Conservation (phyloP, 1,140 invertebrate species). For the Bombus breviceps region DNA sequence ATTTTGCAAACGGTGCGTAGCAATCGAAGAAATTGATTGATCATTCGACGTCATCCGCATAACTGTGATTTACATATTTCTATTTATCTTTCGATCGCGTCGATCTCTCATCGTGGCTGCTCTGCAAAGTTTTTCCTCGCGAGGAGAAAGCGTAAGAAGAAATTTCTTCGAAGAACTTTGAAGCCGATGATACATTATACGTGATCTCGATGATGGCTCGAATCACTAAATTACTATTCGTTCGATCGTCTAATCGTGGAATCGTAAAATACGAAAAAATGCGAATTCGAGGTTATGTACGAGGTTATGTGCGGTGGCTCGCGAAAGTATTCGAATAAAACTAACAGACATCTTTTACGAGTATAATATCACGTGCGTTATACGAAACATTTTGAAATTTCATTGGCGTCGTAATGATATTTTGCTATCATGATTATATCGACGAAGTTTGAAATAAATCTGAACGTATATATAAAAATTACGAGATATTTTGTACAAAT, state of each 20-base stretch:
- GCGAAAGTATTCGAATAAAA: not conserved
- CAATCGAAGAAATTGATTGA: not conserved
- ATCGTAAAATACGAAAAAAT: not conserved
- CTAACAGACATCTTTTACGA: not conserved
- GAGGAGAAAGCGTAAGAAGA: not conserved
- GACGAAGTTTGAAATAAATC: no score
- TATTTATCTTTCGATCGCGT: conserved; percentile 42
- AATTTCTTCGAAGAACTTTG: no score
- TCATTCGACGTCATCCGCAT: not conserved
- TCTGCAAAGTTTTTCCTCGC: no score
- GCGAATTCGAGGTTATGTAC: not conserved
- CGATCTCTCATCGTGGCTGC: not conserved
- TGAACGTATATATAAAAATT: no score
- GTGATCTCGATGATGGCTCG: not conserved
- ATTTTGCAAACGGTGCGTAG: not conserved
- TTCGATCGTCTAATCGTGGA: not conserved
- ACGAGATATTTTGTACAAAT: no score
- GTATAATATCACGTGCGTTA: not conserved
- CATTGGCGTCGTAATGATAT: not conserved
- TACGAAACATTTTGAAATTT: not conserved
- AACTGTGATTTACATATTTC: conserved; percentile 33
- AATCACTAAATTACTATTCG: not conserved
- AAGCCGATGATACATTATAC: no score
- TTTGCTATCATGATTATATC: no score
- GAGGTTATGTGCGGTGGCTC: not conserved